These are phyloP conservation scores for Epizoanthus ramosus DNA, from an alignment of 92 coral and sea anemone species.

Conservation along the genomic window DNA sequence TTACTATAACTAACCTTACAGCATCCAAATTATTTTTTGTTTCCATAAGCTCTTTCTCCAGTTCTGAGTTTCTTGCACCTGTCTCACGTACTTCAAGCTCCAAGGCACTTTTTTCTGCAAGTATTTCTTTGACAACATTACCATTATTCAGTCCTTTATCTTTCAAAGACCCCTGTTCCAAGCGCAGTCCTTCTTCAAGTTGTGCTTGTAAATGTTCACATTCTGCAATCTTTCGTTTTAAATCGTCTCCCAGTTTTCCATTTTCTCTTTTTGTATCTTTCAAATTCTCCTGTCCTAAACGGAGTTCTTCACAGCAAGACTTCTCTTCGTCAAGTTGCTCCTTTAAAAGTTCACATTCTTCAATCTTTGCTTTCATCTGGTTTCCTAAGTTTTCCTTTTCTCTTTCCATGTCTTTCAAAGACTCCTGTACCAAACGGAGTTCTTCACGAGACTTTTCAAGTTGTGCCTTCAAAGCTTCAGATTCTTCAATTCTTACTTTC, in stretches of 20 bases:
- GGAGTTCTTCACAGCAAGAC: not conserved
- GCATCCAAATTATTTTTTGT: constrained; percentile 5
- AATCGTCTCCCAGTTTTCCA: not conserved
- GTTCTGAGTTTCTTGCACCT: constrained; percentile 22
- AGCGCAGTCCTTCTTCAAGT: not conserved
- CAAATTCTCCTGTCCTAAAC: not conserved
- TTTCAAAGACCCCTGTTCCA: not conserved
- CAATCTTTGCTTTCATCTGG: not conserved
- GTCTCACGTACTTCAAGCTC: constrained; percentile 35
- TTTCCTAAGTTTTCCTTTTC: not conserved
- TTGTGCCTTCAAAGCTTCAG: not conserved
- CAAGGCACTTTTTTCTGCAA: constrained; percentile 30
- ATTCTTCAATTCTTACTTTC: not conserved
- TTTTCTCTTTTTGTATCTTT: not conserved
- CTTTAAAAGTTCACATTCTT: not conserved
- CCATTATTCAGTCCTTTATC: constrained; percentile 9
- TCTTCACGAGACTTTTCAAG: constrained; percentile 29
- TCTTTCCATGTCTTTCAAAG: constrained; percentile 5
- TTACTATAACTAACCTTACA: not conserved
- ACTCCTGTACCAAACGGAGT: constrained; percentile 12
- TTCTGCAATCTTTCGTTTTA: not conserved
- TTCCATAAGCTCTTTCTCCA: constrained; percentile 42
- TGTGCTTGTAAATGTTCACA: not conserved
- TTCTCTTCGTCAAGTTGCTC: not conserved
- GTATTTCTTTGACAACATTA: constrained; percentile 33